Percentiles rank a stretch among this genome's conserved stretches.
These are phyloP conservation scores for Aethes cnicana DNA, from an alignment of 2,888 invertebrate species.

Conservation along the genomic window DNA sequence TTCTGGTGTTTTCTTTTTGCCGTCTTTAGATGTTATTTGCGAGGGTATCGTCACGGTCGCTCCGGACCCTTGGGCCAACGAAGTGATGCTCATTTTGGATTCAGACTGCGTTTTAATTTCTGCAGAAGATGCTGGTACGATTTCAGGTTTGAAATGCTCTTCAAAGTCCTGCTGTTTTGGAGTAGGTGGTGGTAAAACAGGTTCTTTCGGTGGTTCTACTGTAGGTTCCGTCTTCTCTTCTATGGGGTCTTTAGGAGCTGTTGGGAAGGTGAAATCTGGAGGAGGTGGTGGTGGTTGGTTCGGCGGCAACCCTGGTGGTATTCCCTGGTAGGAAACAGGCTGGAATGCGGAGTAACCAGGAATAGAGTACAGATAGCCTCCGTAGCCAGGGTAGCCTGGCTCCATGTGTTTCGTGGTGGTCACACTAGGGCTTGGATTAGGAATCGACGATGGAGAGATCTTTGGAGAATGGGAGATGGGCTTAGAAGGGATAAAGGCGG, in stretches of 20 bases:
- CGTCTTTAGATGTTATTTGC: conserved; percentile 48
- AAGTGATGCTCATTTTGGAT: conserved; percentile 61
- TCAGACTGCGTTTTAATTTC: conserved; percentile 45
- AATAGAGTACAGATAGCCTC: conserved; percentile 67
- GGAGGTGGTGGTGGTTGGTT: conserved; percentile 43
- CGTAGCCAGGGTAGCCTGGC: conserved; percentile 61
- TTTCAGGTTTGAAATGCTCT: conserved; percentile 66
- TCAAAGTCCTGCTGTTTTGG: conserved; percentile 60
- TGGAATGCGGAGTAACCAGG: conserved; percentile 77
- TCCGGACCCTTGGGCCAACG: conserved; percentile 61
- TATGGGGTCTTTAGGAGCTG: conserved; percentile 40
- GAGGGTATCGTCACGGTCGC: conserved; percentile 54
- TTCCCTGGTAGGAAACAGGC: conserved; percentile 59
- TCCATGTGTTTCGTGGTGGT: conserved; percentile 63
- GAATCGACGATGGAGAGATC: conserved; percentile 77
- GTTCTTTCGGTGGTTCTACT: conserved; percentile 34
- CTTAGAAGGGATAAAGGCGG: conserved; percentile 56
- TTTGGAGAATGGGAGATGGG: conserved; percentile 66
- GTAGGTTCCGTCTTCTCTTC: conserved; percentile 41
- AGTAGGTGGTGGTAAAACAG: conserved; percentile 18
- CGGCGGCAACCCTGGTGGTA: conserved; percentile 42
- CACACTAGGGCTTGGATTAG: conserved; percentile 72
- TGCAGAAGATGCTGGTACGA: conserved; percentile 53
- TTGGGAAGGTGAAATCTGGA: conserved; percentile 46
- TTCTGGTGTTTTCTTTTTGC: conserved; percentile 63